Base-by-base conservation (phyloP, 1,140 invertebrate genomes). In the Ostrea denselamellosa region DNA sequence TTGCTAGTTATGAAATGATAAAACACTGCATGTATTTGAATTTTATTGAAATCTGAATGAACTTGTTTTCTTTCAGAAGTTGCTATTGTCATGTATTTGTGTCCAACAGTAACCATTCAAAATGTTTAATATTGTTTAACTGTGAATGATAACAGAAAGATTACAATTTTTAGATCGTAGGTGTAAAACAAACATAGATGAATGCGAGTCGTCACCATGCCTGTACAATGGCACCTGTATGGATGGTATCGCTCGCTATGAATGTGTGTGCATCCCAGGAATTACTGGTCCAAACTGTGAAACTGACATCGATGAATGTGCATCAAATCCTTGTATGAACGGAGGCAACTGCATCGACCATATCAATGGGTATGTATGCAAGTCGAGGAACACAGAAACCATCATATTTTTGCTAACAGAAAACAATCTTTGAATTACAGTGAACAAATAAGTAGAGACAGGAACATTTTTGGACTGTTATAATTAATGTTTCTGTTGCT, bases 181-280 rank as follows among this genome's bases (percentile, higher is more conserved):
- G 62, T 94, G 92, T 89, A 89, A 92, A 88, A 85, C 52, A 96
- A 14, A 92, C 25, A 90, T 91, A 8, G 62, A 92, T 83, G 91
- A 92, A 51, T 93, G 92, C 88, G 82, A 83, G 22, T 88, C 89
- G 95, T 85, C 84, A 12, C 90, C 90, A 3, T 87, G 86, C 54
- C 71, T 77, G 28, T 90, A 90, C 52, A 77, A 54, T 19, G 87
- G 86, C 0, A 86, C 82, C 0, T 89, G 85, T 65, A 22, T 25
- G 10, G 77, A 89, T 56, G 25, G 56, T 25, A 62, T 87, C 19
- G 68, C 85, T 12, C 25, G 68, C 25, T 91, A 88, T 71, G 56
- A 54, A 0, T 93, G 92, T 86, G 19, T 82, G 4, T 93, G 92
- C 86, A 85, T 84, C 12, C 82, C 86, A 86, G 91, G 92, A 91